These are phyloP conservation scores for Drosophila persimilis DNA, from an alignment of 1,140 invertebrate genomes.

Conservation along the genomic window DNA sequence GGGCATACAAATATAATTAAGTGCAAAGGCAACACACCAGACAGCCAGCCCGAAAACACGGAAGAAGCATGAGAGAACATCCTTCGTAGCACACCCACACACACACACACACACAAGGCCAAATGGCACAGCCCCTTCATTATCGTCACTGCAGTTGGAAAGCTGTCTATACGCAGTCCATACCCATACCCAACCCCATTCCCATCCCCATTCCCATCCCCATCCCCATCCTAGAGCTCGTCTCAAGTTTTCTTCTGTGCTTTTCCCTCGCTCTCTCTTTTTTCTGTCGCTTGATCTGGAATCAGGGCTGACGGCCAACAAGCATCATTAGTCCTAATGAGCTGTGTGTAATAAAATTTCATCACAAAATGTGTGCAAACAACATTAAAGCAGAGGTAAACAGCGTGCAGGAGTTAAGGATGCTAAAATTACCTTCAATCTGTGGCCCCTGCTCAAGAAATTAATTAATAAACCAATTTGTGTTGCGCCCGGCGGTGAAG, in stretches of 20 bases:
- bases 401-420: neutral
- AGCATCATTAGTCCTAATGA: constrained; percentile 79
- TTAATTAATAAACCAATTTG: constrained; percentile 74
- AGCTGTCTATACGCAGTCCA: neutral
- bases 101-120: constrained; percentile 25
- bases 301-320: constrained; percentile 61
- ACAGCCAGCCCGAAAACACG: constrained; percentile 22
- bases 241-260: constrained; percentile 35
- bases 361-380: constrained; percentile 58
- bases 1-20: constrained; percentile 72
- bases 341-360: constrained; percentile 74
- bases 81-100: neutral
- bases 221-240: constrained; percentile 1
- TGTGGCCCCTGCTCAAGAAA: constrained; percentile 6
- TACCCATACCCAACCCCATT: neutral
- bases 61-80: constrained; percentile 5
- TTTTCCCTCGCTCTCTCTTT: neutral
- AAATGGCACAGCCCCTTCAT: constrained; percentile 32
- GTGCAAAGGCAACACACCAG: constrained; percentile 52
- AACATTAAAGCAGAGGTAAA: constrained; percentile 34
- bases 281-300: constrained; percentile 10
- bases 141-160: constrained; percentile 30
- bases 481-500: constrained; percentile 33
- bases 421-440: constrained; percentile 14
- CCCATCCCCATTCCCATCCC: neutral